These are phyloP conservation scores for human (Homo sapiens) DNA, from an alignment of 2,113 vertebrate genomes.

Conservation along the genomic window DNA sequence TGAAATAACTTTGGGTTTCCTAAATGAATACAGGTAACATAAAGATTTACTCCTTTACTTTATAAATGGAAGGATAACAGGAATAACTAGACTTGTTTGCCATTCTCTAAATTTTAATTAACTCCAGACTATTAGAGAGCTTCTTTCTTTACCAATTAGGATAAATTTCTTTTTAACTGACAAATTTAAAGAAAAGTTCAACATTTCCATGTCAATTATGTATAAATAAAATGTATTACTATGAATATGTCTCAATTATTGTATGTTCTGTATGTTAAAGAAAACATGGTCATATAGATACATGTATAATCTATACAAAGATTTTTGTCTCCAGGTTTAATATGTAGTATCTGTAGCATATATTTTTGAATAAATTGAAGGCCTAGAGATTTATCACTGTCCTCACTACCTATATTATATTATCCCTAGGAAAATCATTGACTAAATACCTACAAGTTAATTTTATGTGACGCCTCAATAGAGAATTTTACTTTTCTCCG, in stretches of 20 bases:
- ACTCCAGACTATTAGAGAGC: background rate
- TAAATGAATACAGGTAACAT: background rate
- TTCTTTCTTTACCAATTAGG: background rate
- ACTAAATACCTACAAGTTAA: background rate
- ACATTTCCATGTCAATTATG: background rate
- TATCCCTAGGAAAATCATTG: background rate
- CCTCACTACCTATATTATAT: background rate
- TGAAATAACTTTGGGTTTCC: background rate
- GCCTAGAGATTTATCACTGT: background rate
- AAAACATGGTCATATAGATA: background rate
- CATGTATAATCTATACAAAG: background rate
- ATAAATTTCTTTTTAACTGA: background rate
- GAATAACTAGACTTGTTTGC: background rate
- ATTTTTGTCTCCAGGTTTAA: slow-evolving; percentile 3
- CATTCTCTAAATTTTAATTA: background rate
- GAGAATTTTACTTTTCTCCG: background rate
- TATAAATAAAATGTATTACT: background rate
- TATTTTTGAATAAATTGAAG: background rate
- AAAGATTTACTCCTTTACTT: background rate
- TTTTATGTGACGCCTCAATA: background rate
- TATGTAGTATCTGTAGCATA: background rate
- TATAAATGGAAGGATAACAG: background rate
- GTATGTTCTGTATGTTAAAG: background rate
- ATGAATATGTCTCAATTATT: background rate
- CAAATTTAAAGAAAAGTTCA: background rate